Evolutionary conservation across 2,888 invertebrate genomes (phyloP), one percentile per base, ranked within the genome.

Genomic region (Ceriagrion tenellum): DNA sequence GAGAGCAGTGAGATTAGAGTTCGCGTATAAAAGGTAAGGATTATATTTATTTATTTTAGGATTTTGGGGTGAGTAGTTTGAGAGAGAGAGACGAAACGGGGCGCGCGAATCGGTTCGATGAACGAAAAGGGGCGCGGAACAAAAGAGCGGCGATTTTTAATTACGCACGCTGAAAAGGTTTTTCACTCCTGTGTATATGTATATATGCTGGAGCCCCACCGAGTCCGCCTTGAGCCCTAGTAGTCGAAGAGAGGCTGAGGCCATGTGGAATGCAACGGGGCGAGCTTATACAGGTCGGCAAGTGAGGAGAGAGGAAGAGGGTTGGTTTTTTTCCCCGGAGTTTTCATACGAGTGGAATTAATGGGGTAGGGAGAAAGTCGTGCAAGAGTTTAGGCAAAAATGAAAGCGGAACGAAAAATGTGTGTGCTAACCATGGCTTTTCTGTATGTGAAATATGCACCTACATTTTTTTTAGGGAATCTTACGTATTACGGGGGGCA

Each of bases 131-230:
- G 59, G 55, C 55, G 35, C 56, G 56, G n/a, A 59, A 90, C 59
- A 90, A 90, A 90, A 30, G 90, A 90, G 59, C 59, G 30, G 90
- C 55, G 90, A 90, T 90, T 90, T 90, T 90, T 90, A 90, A 90
- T 90, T 90, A 90, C 90, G 90, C 90, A 90, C 59, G 59, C 55
- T 55, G 90, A 90, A 90, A 90, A 90, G 59, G 56, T 12, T 69
- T 69, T 69, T 69, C 10, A 10, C 69, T 35, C 56, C 59, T 59
- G 90, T 90, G 59, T 56, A 30, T n/a, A 47, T 47, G 8, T 47
- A 47, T 47, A 47, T 47, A 47, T 47, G 8, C 47, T 55, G 59
- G 59, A 59, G 59, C 59, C 47, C 18, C 59, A n/a, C n/a, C 69
- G 90, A 90, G 26, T 56, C 59, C 30, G 56, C 90, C 90, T 90